Evolutionary conservation across 2,113 vertebrate genomes (phyloP).

Genomic region (Lepus timidus): DNA sequence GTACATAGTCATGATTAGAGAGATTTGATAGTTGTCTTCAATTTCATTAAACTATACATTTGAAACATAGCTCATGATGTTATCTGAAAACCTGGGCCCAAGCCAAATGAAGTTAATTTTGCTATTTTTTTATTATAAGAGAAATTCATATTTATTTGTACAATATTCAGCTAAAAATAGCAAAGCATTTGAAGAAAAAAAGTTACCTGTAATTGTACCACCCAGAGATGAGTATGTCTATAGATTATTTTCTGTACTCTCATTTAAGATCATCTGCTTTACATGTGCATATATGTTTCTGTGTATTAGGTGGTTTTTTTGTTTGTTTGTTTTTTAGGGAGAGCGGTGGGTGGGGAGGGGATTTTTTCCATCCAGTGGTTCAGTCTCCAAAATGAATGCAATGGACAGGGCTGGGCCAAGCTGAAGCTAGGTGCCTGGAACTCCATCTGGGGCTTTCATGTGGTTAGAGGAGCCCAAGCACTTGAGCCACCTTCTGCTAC

Average conservation of each 20-base stretch:
- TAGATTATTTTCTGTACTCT: neutral
- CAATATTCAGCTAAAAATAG: neutral
- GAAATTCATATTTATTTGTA: neutral
- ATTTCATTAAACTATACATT: neutral
- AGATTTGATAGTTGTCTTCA: slow-evolving; percentile 47
- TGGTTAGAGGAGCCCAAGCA: no score
- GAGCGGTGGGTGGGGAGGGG: no score
- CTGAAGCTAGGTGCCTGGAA: no score
- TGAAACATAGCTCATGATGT: slow-evolving; percentile 23
- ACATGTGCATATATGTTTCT: neutral
- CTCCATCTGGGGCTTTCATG: no score
- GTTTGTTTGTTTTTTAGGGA: no score
- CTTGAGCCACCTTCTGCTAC: no score
- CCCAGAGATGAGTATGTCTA: slow-evolving; percentile 17
- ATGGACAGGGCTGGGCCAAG: no score
- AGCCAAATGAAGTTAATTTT: slow-evolving; percentile 48
- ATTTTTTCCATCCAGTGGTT: no score
- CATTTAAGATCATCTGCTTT: neutral
- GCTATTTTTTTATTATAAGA: slow-evolving; percentile 56
- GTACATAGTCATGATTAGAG: slow-evolving; percentile 11
- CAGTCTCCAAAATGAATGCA: no score
- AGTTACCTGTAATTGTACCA: neutral
- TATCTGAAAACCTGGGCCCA: neutral
- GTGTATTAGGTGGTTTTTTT: neutral
- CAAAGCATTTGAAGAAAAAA: slow-evolving; percentile 37